Percentiles rank a stretch among this genome's conserved stretches.
These are phyloP conservation scores for Leptura quadrifasciata DNA, from an alignment of 2,888 invertebrate species.

Conservation along the genomic window DNA sequence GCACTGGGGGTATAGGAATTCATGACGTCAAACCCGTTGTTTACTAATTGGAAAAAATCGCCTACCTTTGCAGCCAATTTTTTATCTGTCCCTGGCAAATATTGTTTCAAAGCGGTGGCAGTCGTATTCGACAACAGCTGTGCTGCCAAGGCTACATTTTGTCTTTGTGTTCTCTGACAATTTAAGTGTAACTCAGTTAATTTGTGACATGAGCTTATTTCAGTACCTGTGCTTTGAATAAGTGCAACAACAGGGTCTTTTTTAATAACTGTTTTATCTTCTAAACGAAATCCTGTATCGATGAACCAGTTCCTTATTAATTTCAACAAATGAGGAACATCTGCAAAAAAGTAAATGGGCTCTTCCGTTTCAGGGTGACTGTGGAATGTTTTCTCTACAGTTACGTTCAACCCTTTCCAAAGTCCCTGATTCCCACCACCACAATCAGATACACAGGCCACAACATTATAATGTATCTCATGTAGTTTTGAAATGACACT, in stretches of 20 bases:
- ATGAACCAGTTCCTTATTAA: constrained; percentile 52
- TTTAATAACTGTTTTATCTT: constrained; percentile 51
- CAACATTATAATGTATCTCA: constrained; percentile 58
- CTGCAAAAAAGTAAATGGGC: constrained; percentile 53
- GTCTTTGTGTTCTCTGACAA: constrained; percentile 51
- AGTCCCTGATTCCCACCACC: constrained; percentile 56
- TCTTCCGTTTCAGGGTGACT: constrained; percentile 47
- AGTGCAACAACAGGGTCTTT: constrained; percentile 44
- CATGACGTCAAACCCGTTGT: too few relatives aligned
- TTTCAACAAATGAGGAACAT: constrained; percentile 55
- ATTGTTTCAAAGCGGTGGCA: constrained; percentile 55
- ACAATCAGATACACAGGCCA: constrained; percentile 61
- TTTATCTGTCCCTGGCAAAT: too few relatives aligned
- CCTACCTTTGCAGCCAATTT: too few relatives aligned
- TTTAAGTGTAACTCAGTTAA: constrained; percentile 49
- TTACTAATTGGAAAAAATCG: too few relatives aligned
- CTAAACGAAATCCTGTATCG: constrained; percentile 55
- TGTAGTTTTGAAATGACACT: constrained; percentile 35
- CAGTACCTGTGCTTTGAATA: constrained; percentile 32
- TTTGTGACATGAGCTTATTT: constrained; percentile 49
- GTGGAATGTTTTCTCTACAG: not conserved
- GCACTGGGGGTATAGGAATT: too few relatives aligned
- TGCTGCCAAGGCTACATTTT: constrained; percentile 58
- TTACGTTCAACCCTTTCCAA: not conserved
- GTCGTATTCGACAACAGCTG: constrained; percentile 60